These are phyloP conservation scores for Gerosis bhagava DNA, from an alignment of 2,888 invertebrate species.

Conservation along the genomic window DNA sequence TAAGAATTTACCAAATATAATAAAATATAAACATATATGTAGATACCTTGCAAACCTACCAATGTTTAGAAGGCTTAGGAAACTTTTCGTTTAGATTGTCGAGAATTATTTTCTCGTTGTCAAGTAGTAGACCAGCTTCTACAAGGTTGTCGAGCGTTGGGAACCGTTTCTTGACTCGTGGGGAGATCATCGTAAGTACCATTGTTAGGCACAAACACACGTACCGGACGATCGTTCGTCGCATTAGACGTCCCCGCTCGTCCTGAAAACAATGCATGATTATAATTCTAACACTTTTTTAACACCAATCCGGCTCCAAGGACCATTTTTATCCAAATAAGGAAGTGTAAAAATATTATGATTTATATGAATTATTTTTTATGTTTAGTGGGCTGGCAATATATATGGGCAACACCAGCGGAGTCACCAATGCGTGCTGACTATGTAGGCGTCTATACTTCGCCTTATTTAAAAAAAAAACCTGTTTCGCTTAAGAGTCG, in stretches of 20 bases:
- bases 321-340: too few species aligned
- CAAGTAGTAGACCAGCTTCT: constrained; percentile 91
- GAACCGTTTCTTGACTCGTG: constrained; percentile 94
- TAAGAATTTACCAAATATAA: too few species aligned
- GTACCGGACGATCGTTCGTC: constrained; percentile 91
- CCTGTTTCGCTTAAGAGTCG: too few species aligned
- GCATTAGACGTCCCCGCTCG: constrained; percentile 91
- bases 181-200: constrained; percentile 93
- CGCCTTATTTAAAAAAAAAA: too few species aligned
- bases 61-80: constrained; percentile 93
- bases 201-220: constrained; percentile 94
- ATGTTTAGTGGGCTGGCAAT: too few species aligned
- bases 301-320: too few species aligned
- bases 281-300: too few species aligned
- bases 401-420: too few species aligned
- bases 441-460: too few species aligned
- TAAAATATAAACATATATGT: not conserved
- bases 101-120: constrained; percentile 91
- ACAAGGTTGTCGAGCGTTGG: constrained; percentile 92
- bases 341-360: too few species aligned
- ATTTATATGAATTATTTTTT: too few species aligned
- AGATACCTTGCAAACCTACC: constrained; percentile 68
- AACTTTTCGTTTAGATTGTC: constrained; percentile 90
- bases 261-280: constrained; percentile 74
- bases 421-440: too few species aligned